Percentiles rank a stretch among this genome's conserved stretches.
Evolutionary conservation across 2,797 vertebrate species (phyloP).

Genomic region (Leuciscus waleckii): DNA sequence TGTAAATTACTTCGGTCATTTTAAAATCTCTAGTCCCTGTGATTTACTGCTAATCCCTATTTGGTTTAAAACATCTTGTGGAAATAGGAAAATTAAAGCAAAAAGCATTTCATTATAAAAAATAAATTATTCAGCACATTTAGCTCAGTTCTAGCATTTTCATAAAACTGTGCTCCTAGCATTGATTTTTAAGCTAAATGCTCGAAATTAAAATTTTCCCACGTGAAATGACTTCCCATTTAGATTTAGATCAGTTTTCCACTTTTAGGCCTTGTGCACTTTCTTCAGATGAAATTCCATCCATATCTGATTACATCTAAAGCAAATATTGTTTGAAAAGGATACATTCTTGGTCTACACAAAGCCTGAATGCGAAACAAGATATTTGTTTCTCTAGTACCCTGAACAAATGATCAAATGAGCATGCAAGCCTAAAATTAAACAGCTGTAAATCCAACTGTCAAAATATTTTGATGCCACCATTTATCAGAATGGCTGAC

Average conservation of each 20-base stretch:
- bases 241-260: slow-evolving; percentile 4
- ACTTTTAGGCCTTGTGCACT: slow-evolving; percentile 21
- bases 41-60: not conserved
- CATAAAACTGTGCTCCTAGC: not conserved
- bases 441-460: not conserved
- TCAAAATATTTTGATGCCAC: slow-evolving; percentile 2
- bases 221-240: not conserved
- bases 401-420: not conserved
- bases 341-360: not conserved
- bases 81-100: not conserved
- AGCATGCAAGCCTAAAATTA: slow-evolving; percentile 14
- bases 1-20: not conserved
- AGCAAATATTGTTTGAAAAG: not conserved
- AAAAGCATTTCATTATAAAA: not conserved
- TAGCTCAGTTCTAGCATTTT: slow-evolving; percentile 7
- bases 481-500: not conserved
- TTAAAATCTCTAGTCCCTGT: not conserved
- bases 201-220: not conserved
- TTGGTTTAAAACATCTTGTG: not conserved
- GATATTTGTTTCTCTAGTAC: not conserved
- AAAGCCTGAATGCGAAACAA: not conserved
- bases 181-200: slow-evolving; percentile 5
- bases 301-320: slow-evolving; percentile 2
- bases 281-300: slow-evolving; percentile 22
- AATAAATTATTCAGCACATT: slow-evolving; percentile 2